Percentiles rank a stretch among this genome's conserved stretches.
Evolutionary conservation across 2,113 vertebrate species (phyloP).

Genomic region (Microtus pennsylvanicus): DNA sequence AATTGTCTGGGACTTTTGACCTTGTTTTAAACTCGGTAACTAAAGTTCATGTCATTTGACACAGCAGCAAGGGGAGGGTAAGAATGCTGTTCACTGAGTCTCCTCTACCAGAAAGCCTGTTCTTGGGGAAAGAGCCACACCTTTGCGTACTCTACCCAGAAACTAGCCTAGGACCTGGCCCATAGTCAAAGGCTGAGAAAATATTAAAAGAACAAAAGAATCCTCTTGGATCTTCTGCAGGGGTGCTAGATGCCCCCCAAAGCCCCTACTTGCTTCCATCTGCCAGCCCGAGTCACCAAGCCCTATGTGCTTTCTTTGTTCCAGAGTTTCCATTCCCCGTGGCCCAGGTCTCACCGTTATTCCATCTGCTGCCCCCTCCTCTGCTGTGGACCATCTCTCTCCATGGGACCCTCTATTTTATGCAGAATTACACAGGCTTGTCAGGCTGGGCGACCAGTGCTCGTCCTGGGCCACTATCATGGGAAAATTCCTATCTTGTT

Average conservation of each 20-base stretch:
- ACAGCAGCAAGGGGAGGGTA: neutral
- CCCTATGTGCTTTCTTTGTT: neutral
- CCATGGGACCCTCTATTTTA: neutral
- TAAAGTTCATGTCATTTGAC: neutral
- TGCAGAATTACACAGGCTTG: neutral
- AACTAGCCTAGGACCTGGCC: neutral
- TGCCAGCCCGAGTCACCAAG: neutral
- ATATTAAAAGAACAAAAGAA: slow-evolving; percentile 7
- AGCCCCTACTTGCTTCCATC: neutral
- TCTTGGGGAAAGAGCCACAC: neutral
- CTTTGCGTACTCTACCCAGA: neutral
- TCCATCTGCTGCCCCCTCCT: neutral
- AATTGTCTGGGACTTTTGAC: neutral
- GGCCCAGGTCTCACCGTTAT: neutral
- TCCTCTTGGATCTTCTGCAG: neutral
- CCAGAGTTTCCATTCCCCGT: neutral
- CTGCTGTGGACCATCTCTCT: neutral
- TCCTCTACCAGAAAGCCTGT: neutral
- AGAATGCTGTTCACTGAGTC: neutral
- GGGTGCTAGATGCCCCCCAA: neutral
- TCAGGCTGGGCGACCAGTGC: neutral
- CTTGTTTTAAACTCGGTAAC: slow-evolving; percentile 22
- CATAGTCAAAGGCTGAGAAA: neutral
- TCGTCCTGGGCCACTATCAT: neutral
- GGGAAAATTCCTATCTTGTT: neutral